Evolutionary conservation across 2,797 vertebrate genomes (phyloP).

Genomic region (Coregonus ussuriensis): DNA sequence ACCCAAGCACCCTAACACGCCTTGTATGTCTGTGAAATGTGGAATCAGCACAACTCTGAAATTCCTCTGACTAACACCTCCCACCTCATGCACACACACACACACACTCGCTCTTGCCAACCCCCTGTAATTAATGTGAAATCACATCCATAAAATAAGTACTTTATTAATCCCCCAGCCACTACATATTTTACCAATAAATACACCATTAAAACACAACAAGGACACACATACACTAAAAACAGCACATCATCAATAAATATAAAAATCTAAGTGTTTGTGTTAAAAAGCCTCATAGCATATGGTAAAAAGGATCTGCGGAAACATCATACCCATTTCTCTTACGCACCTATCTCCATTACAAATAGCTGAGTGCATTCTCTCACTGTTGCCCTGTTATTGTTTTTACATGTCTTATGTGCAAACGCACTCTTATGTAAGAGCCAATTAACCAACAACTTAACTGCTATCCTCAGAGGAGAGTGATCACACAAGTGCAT

Average conservation of each 20-base stretch:
- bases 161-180: constrained; percentile 45
- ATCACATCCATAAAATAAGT: constrained; percentile 60
- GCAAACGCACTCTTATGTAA: constrained; percentile 72
- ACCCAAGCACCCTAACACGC: constrained; percentile 14
- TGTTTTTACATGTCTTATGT: constrained; percentile 77
- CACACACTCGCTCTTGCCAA: constrained; percentile 45
- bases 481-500: constrained; percentile 58
- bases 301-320: too few species aligned
- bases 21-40: constrained; percentile 69
- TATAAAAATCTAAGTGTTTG: too few species aligned
- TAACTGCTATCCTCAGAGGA: constrained; percentile 60
- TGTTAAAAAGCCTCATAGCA: too few species aligned
- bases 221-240: too few species aligned
- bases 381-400: constrained; percentile 69
- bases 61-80: constrained; percentile 69
- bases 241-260: too few species aligned
- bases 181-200: too few species aligned
- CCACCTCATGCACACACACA: constrained; percentile 48
- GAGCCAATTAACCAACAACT: constrained; percentile 67
- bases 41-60: constrained; percentile 71
- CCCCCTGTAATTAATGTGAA: constrained; percentile 74
- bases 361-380: constrained; percentile 75
- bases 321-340: constrained; percentile 53
- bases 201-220: too few species aligned
- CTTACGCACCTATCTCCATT: constrained; percentile 53